phyloP scores from a whole-genome alignment of 2,888 invertebrate genomes.

The Apamea anceps region DNA sequence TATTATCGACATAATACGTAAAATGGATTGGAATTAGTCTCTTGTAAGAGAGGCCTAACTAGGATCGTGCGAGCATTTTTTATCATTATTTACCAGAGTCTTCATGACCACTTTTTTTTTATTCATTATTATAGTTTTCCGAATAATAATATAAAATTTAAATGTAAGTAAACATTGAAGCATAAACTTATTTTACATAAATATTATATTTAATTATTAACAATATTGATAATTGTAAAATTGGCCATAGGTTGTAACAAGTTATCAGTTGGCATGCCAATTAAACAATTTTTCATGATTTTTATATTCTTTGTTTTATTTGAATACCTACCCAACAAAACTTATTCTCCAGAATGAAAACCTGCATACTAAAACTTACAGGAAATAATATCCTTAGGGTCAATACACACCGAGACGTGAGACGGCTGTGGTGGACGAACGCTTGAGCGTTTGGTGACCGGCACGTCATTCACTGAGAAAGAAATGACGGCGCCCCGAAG shows the following conservation, averaged over 20 bases:
- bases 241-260: constrained; percentile 90
- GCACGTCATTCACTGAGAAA: too few species aligned
- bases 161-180: constrained; percentile 90
- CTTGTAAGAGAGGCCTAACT: constrained; percentile 73
- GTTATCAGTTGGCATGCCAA: constrained; percentile 90
- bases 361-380: not conserved
- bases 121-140: constrained; percentile 84
- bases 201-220: constrained; percentile 90
- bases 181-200: constrained; percentile 90
- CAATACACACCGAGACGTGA: not conserved
- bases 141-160: constrained; percentile 90
- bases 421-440: not conserved
- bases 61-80: constrained; percentile 84
- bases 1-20: constrained; percentile 78
- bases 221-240: constrained; percentile 90
- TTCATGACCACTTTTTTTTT: constrained; percentile 83
- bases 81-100: constrained; percentile 85
- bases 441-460: too few species aligned
- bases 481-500: too few species aligned
- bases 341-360: not conserved
- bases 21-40: constrained; percentile 69
- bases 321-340: not conserved
- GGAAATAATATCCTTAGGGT: too few species aligned
- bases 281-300: constrained; percentile 91
- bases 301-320: constrained; percentile 86